phyloP scores from a whole-genome alignment of 2,797 vertebrate species.

The Mastacembelus armatus region DNA sequence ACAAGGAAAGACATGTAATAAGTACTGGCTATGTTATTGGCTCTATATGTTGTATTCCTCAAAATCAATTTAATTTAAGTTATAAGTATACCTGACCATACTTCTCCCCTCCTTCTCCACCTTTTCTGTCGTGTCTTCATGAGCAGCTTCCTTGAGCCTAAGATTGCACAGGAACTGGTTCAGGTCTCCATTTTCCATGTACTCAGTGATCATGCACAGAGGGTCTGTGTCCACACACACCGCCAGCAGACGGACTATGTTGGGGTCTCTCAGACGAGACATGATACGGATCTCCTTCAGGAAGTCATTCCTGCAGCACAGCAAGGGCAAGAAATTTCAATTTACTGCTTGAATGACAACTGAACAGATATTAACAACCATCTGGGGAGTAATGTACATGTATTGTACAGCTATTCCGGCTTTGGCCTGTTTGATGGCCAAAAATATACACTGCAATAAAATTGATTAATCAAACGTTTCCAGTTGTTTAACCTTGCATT shows the following conservation, averaged over 20 bases:
- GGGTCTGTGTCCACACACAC: slow-evolving; percentile 95
- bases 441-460: not conserved
- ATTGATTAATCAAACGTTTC: not conserved
- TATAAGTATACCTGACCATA: slow-evolving; percentile 83
- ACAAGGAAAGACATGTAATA: not conserved
- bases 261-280: slow-evolving; percentile 95
- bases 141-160: slow-evolving; percentile 72
- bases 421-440: not conserved
- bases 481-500: slow-evolving; percentile 86
- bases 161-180: slow-evolving; percentile 96
- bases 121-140: slow-evolving; percentile 38
- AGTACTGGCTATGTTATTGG: not conserved
- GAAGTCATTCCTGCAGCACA: slow-evolving; percentile 92
- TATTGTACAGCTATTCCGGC: not conserved
- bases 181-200: slow-evolving; percentile 99
- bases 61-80: not conserved
- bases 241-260: slow-evolving; percentile 94
- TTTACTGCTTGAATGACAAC: not conserved
- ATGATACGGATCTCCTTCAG: slow-evolving; percentile 99
- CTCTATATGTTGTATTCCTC: not conserved
- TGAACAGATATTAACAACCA: not conserved
- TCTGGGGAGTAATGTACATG: not conserved
- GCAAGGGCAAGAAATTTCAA: not conserved
- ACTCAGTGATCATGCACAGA: slow-evolving; percentile 98
- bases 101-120: slow-evolving; percentile 54